Percentiles rank a stretch among this genome's conserved stretches.
Conservation (phyloP, 1,140 invertebrate species). For the Triops longicaudatus region DNA sequence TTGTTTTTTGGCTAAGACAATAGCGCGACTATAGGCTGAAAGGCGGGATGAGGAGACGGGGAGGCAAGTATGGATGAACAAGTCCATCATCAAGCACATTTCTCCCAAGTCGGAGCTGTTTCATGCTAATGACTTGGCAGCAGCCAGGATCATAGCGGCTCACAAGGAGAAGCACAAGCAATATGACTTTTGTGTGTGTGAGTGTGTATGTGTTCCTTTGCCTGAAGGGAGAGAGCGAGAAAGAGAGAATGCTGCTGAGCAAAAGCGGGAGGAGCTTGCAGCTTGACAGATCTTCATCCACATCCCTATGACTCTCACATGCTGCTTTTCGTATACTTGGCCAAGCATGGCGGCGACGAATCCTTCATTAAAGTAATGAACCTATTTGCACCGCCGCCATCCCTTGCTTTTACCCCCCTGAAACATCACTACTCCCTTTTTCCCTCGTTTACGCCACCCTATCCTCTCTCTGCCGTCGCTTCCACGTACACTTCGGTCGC, state of each 20-base stretch:
- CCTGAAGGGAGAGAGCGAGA: not conserved
- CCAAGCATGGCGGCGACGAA: slow-evolving; percentile 13
- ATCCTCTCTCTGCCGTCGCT: no score
- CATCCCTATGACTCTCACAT: not conserved
- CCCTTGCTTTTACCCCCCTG: not conserved
- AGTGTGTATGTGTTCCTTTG: not conserved
- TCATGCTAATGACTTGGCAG: slow-evolving; percentile 14
- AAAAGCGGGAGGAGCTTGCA: not conserved
- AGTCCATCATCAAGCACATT: slow-evolving; percentile 11
- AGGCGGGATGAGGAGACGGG: not conserved
- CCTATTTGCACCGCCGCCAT: not conserved
- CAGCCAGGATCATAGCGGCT: not conserved
- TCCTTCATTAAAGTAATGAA: slow-evolving; percentile 12
- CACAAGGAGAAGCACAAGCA: not conserved
- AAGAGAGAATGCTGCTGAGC: not conserved
- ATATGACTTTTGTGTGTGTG: not conserved
- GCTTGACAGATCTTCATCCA: not conserved
- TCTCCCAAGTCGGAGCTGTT: slow-evolving; percentile 10
- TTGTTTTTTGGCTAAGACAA: slow-evolving; percentile 13
- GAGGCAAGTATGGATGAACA: slow-evolving; percentile 1
- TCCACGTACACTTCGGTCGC: no score
- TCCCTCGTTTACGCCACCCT: no score
- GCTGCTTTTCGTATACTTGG: slow-evolving; percentile 11
- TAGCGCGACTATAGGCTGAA: not conserved
- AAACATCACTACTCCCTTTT: no score